These are phyloP conservation scores for Loripinus fragilis DNA, from an alignment of 2,888 invertebrate genomes.

Conservation along the genomic window DNA sequence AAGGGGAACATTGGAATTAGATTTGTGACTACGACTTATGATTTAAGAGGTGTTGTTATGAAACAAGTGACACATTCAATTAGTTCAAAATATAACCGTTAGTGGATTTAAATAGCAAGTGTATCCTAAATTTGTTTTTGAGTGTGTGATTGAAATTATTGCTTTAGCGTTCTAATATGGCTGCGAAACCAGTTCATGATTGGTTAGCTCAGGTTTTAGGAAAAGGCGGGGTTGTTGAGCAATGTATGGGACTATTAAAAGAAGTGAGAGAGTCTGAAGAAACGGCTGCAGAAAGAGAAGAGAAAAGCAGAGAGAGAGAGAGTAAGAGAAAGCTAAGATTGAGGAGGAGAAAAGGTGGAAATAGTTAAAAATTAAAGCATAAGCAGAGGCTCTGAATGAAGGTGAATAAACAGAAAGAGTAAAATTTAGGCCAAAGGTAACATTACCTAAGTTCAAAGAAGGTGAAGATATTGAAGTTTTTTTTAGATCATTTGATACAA, in stretches of 20 bases:
- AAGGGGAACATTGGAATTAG: too few species aligned
- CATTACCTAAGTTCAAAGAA: conserved; percentile 1
- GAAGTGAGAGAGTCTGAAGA: conserved; percentile 12
- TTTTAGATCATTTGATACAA: conserved; percentile 19
- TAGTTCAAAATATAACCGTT: too few species aligned
- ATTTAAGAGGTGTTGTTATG: too few species aligned
- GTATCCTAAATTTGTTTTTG: too few species aligned
- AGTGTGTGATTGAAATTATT: too few species aligned
- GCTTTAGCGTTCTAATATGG: not conserved
- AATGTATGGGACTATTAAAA: conserved; percentile 5
- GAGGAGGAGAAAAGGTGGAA: not conserved
- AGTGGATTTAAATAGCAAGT: too few species aligned
- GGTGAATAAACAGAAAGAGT: not conserved
- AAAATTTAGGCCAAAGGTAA: conserved; percentile 12
- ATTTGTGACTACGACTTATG: too few species aligned
- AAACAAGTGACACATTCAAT: too few species aligned
- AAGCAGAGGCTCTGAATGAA: conserved; percentile 1
- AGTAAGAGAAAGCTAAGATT: not conserved
- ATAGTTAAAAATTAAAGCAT: not conserved
- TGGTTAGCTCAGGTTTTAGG: not conserved
- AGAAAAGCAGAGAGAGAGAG: not conserved
- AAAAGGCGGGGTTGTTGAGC: conserved; percentile 12
- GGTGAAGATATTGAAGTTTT: conserved; percentile 20
- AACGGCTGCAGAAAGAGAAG: conserved; percentile 12
- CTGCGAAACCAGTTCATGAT: not conserved